phyloP scores from a whole-genome alignment of 1,140 invertebrate genomes.

The Sitobion miscanthi region DNA sequence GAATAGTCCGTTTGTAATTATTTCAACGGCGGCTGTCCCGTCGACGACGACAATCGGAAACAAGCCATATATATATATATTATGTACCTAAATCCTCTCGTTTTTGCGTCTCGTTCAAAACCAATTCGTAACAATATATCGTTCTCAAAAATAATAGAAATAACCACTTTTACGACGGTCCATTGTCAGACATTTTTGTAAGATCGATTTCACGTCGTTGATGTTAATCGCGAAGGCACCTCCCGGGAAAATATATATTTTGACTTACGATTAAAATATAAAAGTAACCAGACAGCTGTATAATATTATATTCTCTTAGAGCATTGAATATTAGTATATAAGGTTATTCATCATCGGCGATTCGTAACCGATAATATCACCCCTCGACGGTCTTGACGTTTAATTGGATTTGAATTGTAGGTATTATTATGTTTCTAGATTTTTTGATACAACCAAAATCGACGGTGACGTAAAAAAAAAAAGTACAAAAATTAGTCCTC shows the following conservation, averaged over 20 bases:
- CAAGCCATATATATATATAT: not conserved
- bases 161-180: not conserved
- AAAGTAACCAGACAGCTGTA: not conserved
- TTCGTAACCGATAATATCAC: not conserved
- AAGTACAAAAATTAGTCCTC: not conserved
- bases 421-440: not conserved
- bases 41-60: not conserved
- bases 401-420: not conserved
- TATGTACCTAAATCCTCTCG: not conserved
- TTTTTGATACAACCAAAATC: not conserved
- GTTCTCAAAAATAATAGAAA: conserved; percentile 3
- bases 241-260: not conserved
- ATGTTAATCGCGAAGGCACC: not conserved
- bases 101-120: not conserved
- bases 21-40: not conserved
- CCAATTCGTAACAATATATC: not conserved
- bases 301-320: not conserved
- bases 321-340: not conserved
- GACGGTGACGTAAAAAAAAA: not conserved
- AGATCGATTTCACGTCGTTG: not conserved
- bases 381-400: not conserved
- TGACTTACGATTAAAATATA: not conserved
- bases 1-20: not conserved
- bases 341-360: not conserved
- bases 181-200: not conserved